Conservation (phyloP, 2,888 invertebrate species). For the Eremobia ochroleuca region DNA sequence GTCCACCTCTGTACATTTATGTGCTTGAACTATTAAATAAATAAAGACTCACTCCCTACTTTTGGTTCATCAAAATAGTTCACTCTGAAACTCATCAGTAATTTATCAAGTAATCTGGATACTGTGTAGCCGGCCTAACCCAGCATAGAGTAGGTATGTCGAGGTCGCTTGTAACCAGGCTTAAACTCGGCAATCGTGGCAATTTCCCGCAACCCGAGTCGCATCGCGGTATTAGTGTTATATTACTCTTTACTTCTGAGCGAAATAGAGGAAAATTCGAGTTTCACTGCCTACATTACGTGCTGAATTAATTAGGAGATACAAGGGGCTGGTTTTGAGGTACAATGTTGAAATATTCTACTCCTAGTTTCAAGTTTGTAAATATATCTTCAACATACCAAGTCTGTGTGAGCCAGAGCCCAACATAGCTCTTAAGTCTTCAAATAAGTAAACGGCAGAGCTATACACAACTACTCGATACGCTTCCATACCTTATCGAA, state of each 20-base stretch:
- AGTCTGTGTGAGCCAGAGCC: not conserved
- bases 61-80: not conserved
- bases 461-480: too few relatives aligned
- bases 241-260: slow-evolving; percentile 22
- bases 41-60: not conserved
- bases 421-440: not conserved
- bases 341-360: not conserved
- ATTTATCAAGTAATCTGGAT: slow-evolving; percentile 6
- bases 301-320: not conserved
- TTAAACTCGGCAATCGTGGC: slow-evolving; percentile 4
- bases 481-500: too few relatives aligned
- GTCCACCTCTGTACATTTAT: too few relatives aligned
- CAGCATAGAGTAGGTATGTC: not conserved
- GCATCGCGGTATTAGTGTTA: slow-evolving; percentile 8
- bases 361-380: not conserved
- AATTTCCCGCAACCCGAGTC: slow-evolving; percentile 20
- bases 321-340: not conserved
- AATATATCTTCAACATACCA: not conserved
- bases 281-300: not conserved
- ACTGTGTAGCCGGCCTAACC: not conserved
- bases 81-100: not conserved
- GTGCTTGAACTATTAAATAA: too few relatives aligned
- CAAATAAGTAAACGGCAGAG: too few relatives aligned
- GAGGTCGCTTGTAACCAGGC: slow-evolving; percentile 16
- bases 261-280: slow-evolving; percentile 18